Evolutionary conservation across 1,140 invertebrate genomes (phyloP).

Genomic region (Patella vulgata): DNA sequence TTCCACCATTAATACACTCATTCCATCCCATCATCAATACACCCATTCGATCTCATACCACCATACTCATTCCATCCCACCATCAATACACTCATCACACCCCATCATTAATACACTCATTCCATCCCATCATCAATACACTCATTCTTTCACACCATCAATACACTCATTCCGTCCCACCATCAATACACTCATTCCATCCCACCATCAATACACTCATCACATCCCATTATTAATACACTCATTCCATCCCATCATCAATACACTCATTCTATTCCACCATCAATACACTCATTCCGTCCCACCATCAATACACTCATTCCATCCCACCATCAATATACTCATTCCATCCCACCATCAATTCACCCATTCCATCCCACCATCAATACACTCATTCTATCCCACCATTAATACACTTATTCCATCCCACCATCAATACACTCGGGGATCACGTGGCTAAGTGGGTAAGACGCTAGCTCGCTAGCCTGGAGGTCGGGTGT

Average conservation of each 20-base stretch:
- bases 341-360: too few relatives aligned
- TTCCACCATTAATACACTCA: too few relatives aligned
- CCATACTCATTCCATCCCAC: background rate
- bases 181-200: constrained; percentile 1
- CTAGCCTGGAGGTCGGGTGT: too few relatives aligned
- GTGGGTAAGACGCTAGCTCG: too few relatives aligned
- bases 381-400: background rate
- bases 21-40: too few relatives aligned
- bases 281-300: constrained; percentile 8
- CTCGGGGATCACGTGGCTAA: too few relatives aligned
- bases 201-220: constrained; percentile 8
- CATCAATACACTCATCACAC: background rate
- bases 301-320: background rate
- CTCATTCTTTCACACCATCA: constrained; percentile 3
- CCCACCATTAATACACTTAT: too few relatives aligned
- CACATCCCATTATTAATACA: constrained; percentile 4
- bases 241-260: background rate
- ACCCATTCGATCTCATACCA: background rate
- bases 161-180: constrained; percentile 11
- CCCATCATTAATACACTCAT: background rate
- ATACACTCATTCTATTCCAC: constrained; percentile 2
- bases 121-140: constrained; percentile 1
- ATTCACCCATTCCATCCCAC: constrained; percentile 2
- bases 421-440: too few relatives aligned
- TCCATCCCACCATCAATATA: constrained; percentile 6